Evolutionary conservation across 2,113 vertebrate species (phyloP).

Genomic region (Ariopsis seemanni): DNA sequence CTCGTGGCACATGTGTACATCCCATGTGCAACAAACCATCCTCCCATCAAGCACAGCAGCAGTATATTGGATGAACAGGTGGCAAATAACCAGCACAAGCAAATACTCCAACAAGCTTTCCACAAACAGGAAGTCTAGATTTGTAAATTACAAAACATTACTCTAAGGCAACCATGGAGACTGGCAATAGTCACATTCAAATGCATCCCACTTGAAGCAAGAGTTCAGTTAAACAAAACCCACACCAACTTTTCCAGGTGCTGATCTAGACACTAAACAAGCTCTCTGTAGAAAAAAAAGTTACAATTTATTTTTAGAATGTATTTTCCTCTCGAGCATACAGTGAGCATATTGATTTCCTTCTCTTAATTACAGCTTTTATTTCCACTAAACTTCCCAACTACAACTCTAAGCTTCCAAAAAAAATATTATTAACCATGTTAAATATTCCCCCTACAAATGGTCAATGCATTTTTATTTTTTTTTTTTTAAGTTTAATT

Average conservation of each 20-base stretch:
- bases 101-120: background rate
- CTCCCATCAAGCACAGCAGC: constrained; percentile 27
- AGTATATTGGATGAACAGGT: constrained; percentile 52
- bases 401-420: background rate
- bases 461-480: background rate
- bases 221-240: background rate
- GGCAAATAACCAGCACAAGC: constrained; percentile 1
- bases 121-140: background rate
- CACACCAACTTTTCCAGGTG: no score
- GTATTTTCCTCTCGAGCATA: background rate
- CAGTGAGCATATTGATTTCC: background rate
- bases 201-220: background rate
- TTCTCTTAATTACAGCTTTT: background rate
- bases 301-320: background rate
- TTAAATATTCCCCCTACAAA: background rate
- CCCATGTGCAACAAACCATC: constrained; percentile 52
- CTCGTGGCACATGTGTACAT: constrained; percentile 51
- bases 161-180: background rate
- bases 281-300: background rate
- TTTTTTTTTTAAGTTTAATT: background rate
- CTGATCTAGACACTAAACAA: background rate
- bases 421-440: background rate
- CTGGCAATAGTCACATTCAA: background rate
- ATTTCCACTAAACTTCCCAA: no score
- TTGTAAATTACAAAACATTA: background rate